Base-by-base conservation (phyloP, 2,113 vertebrate species). In the Chloebia gouldiae region DNA sequence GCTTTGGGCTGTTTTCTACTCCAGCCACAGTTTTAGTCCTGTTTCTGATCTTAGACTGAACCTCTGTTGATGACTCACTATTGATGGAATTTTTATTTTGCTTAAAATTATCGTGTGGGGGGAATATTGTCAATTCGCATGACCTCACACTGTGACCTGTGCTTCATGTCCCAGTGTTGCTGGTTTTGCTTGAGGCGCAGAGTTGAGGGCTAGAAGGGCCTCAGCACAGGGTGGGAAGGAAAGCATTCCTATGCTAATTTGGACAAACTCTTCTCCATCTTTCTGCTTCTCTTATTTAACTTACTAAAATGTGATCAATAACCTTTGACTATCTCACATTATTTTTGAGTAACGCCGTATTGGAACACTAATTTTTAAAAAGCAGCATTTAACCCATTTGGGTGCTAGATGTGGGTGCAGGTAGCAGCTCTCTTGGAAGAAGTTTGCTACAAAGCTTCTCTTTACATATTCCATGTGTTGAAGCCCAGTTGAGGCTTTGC, bases 31-130 rank as follows among this genome's bases (percentile, higher is more conserved):
- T 45, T 77, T 79, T 27, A 60, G 64, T 53, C 49, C 65, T 75
- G 64, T 84, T 95, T 94, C 91, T 79, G 75, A 91, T 87, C 53
- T 57, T 42, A 84, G 66, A 53, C 44, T 44, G 53, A 89, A 73
- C 51, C 45, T 77, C 64, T 69, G 45, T 7, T 56, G 16, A 63
- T 66, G 91, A 82, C 27, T 94, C 68, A 56, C 56, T 53, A 45
- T 33, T 76, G 61, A 60, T 47, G 63, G 87, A 88, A 80, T 65
- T 85, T 68, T 45, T 59, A 35, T 68, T 92, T 90, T 61, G 25
- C 71, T 90, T 54, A 27, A 57, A 88, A 77, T 77, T 35, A 35
- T 65, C 6, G 5, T 77, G 42, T 77, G 59, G 45, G 33, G 72
- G 64, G 60, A 93, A 63, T 85, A 63, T 25, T 25, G 42, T 63